Base-by-base conservation (phyloP, 1,140 invertebrate species). In the Carcinoscorpius rotundicauda region DNA sequence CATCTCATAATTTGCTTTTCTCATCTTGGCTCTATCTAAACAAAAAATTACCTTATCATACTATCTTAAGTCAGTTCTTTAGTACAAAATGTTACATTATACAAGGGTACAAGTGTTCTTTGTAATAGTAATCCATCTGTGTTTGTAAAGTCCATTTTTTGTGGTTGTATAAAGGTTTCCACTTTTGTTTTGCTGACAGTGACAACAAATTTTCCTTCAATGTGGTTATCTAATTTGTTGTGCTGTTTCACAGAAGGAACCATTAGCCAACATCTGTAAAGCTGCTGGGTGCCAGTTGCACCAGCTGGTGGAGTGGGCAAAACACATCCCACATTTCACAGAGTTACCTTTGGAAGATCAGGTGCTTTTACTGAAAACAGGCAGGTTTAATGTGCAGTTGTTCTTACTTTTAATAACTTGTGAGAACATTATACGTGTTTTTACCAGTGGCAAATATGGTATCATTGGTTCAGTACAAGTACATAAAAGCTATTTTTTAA, bases 291-390 rank as follows among this genome's bases (percentile, higher is more conserved):
- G 91, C 76, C 96, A 98, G 76, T 82, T 98, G 67, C 87, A 88
- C 70, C 91, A 95, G 73, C 79, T 99, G 71, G 90, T 98, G 8
- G 93, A 96, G 73, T 99, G 96, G 93, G 95, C 95, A 29, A 94
- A 95, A 73, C 85, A 89, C 73, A 89, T 97, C 74, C 93, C 92
- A 5, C 91, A 96, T 76, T 97, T 99, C 77, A 87, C 86, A 10
- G 88, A 90, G 70, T 81, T 99, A 71, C 88, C 90, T 58, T 75
- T 95, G 48, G 86, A 91, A 57, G 94, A 98, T 79, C 93, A 98
- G 81, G 90, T 96, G 51, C 79, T 87, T 67, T 80, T 98, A 60
- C 81, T 98, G 56, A 85, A 91, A 78, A 84, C 88, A 66, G 91
- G 83, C 84, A 74, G 70, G 69, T 68, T 58, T 64, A 29, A 29